Evolutionary conservation across 2,888 invertebrate genomes (phyloP), one percentile per base, ranked within the genome.

Genomic region (Dolomedes plantarius): DNA sequence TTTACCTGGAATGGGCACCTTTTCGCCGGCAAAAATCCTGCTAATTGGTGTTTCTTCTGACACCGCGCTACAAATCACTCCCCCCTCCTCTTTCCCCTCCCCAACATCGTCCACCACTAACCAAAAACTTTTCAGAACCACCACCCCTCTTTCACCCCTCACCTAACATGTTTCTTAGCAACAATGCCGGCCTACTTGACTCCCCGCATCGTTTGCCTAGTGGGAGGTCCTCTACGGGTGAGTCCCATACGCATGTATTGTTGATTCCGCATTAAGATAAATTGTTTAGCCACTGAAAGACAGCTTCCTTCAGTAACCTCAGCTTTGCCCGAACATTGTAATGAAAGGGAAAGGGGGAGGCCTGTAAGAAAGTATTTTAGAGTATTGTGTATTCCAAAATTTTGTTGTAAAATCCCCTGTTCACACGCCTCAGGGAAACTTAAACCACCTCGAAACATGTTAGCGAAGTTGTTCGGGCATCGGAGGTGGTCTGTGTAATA

Each of bases 31-130:
- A 7, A 19, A 41, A 67, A 56, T 28, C 56, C 74, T 75, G 39
- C 81, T 81, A 81, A 81, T 81, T 81, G 75, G 81, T 75, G 81
- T 75, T 80, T 74, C 39, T 46, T 56, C 29, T 73, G 81, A 68
- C 81, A 75, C 69, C 39, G 36, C 19, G 69, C 72, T 67, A 77
- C 83, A 83, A 83, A 83, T 83, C 77, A 83, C 46, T 16, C 23
- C 46, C 62, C 41, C 67, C 56, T 50, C 31, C 56, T 29, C 23
- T 56, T n/a, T n/a, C n/a, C 50, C 27, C 28, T 36, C 27, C 23
- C 39, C 50, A 56, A 56, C 19, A 16, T 31, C 65, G 39, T n/a
- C n/a, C n/a, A n/a, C n/a, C n/a, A n/a, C n/a, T n/a, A n/a, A n/a
- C n/a, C n/a, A n/a, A n/a, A n/a, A n/a, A n/a, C n/a, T n/a, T n/a